Conservation (phyloP, 2,113 vertebrate genomes). For the Narcine bancroftii region DNA sequence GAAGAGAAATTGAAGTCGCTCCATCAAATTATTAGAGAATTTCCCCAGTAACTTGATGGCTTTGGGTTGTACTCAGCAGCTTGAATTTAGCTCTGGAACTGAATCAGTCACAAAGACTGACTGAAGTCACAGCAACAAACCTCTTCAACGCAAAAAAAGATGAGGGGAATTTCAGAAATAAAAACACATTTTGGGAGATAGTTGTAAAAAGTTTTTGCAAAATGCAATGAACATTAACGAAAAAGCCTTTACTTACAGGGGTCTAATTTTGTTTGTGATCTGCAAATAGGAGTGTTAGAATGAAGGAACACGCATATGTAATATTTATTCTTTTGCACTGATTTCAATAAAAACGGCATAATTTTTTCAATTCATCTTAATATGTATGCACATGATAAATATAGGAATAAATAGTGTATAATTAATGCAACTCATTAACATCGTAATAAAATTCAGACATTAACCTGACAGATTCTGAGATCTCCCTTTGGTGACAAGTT, state of each 20-base stretch:
- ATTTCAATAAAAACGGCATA: neutral
- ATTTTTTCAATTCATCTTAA: constrained; percentile 6
- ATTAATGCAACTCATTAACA: constrained; percentile 22
- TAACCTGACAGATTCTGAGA: constrained; percentile 34
- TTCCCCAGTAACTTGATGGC: neutral
- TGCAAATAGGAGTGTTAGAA: neutral
- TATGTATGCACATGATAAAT: constrained; percentile 7
- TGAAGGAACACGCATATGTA: neutral
- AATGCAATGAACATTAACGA: neutral
- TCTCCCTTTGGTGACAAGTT: constrained; percentile 14
- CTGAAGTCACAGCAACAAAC: neutral
- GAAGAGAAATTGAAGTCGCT: constrained; percentile 28
- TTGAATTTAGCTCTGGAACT: neutral
- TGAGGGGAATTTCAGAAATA: neutral
- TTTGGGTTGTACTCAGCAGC: neutral
- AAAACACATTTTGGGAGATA: neutral
- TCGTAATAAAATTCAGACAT: constrained; percentile 8
- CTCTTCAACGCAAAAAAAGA: neutral
- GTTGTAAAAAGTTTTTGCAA: neutral
- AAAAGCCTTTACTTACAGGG: neutral
- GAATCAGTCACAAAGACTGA: neutral
- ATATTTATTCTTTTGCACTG: neutral
- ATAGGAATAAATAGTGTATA: constrained; percentile 7
- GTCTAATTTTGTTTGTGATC: neutral
- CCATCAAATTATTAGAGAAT: constrained; percentile 13